These are phyloP conservation scores for Cliona cf. orientalis DNA, from an alignment of 37 sponge, comb jelly and placozoan genomes.

Conservation along the genomic window DNA sequence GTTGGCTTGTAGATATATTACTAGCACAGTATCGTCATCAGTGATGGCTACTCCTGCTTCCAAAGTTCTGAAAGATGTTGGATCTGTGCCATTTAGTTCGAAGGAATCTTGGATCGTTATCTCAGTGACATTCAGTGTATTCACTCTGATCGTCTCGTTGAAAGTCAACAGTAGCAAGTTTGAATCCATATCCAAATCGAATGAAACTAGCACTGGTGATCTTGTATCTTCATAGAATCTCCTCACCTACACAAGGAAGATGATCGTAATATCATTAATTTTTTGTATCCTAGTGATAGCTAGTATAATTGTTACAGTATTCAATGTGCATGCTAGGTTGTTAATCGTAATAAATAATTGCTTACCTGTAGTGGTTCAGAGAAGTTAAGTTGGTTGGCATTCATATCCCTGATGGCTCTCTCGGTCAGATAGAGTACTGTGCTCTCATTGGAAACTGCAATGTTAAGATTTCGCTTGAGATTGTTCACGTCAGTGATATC, in stretches of 20 bases:
- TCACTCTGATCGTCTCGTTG: constrained; percentile 76
- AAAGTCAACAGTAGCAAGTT: constrained; percentile 72
- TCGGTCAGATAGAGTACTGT: constrained; percentile 58
- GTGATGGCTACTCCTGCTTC: constrained; percentile 42
- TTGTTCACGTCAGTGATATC: constrained; percentile 79
- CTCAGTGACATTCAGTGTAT: constrained; percentile 49
- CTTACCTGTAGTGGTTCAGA: constrained; percentile 58
- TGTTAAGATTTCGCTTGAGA: constrained; percentile 67
- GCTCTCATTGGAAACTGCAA: constrained; percentile 64
- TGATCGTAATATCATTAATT: no score
- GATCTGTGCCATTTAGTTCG: background rate
- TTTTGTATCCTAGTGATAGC: no score
- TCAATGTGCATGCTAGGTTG: no score
- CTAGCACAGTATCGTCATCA: constrained; percentile 55
- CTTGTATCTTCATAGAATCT: constrained; percentile 58
- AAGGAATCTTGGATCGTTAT: constrained; percentile 65
- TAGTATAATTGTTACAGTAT: no score
- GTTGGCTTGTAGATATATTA: constrained; percentile 58
- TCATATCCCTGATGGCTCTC: constrained; percentile 81
- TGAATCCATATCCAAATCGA: constrained; percentile 72
- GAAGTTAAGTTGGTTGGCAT: constrained; percentile 78
- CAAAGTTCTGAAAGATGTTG: constrained; percentile 13
- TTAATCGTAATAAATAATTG: no score
- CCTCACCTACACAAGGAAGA: background rate
- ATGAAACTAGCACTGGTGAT: constrained; percentile 66